Evolutionary conservation across 1,140 invertebrate genomes (phyloP).

Genomic region (Zaprionus kolodkinae): DNA sequence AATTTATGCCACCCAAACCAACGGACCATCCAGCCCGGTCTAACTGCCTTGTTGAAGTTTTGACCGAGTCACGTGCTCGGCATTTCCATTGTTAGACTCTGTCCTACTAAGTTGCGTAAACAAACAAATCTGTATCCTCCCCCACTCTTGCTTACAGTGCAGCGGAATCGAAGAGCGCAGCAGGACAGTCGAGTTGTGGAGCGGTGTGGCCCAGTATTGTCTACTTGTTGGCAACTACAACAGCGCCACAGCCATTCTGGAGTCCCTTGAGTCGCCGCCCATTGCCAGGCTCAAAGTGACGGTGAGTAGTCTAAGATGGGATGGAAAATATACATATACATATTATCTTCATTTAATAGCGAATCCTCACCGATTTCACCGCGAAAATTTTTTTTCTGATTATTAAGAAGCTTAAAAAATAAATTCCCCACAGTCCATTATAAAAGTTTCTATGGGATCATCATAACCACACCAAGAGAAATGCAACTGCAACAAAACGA

Average conservation of each 20-base stretch:
- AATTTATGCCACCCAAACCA: conserved; percentile 41
- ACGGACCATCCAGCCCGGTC: background rate
- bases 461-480: background rate
- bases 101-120: conserved; percentile 13
- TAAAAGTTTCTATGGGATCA: background rate
- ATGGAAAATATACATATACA: background rate
- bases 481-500: conserved; percentile 2
- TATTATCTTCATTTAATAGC: background rate
- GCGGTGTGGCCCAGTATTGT: conserved; percentile 72
- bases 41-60: conserved; percentile 38
- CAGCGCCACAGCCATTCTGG: conserved; percentile 81
- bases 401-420: background rate
- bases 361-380: background rate
- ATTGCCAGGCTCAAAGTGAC: conserved; percentile 81
- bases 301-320: conserved; percentile 57
- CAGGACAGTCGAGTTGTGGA: conserved; percentile 69
- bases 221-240: conserved; percentile 73
- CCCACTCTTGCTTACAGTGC: conserved; percentile 45
- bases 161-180: conserved; percentile 68
- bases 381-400: background rate
- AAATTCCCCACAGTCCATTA: background rate
- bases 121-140: conserved; percentile 12
- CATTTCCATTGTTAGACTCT: conserved; percentile 20
- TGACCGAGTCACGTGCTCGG: conserved; percentile 35
- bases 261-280: conserved; percentile 78